phyloP scores from a whole-genome alignment of 1,140 invertebrate genomes.

The Brachionus koreanus region DNA sequence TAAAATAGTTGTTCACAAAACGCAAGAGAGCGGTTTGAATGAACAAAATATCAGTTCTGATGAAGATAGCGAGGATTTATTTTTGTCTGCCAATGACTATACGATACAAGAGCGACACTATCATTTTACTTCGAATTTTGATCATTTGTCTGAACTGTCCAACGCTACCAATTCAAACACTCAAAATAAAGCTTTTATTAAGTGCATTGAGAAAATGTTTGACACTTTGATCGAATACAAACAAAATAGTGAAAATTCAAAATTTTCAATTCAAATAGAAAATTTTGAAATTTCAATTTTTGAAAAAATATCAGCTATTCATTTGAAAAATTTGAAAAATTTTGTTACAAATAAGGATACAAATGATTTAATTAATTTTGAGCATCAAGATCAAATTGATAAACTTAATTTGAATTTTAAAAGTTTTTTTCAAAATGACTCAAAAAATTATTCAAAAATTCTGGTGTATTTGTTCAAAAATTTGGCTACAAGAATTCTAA shows the following conservation, averaged over 20 bases:
- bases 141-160: neutral
- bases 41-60: neutral
- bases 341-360: neutral
- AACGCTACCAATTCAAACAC: neutral
- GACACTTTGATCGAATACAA: neutral
- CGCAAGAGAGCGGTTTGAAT: neutral
- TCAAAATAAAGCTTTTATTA: neutral
- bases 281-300: neutral
- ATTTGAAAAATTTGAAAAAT: neutral
- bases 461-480: neutral
- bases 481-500: neutral
- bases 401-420: neutral
- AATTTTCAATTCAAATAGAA: neutral
- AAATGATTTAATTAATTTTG: neutral
- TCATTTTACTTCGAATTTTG: constrained; percentile 17
- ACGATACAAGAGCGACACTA: constrained; percentile 30
- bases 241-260: neutral
- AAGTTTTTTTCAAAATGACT: neutral
- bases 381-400: neutral
- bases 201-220: constrained; percentile 4
- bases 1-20: neutral
- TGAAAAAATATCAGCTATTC: neutral
- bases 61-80: constrained; percentile 6
- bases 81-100: constrained; percentile 14
- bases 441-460: constrained; percentile 23